Evolutionary conservation across 2,113 vertebrate species (phyloP).

Genomic region (Buteo buteo): DNA sequence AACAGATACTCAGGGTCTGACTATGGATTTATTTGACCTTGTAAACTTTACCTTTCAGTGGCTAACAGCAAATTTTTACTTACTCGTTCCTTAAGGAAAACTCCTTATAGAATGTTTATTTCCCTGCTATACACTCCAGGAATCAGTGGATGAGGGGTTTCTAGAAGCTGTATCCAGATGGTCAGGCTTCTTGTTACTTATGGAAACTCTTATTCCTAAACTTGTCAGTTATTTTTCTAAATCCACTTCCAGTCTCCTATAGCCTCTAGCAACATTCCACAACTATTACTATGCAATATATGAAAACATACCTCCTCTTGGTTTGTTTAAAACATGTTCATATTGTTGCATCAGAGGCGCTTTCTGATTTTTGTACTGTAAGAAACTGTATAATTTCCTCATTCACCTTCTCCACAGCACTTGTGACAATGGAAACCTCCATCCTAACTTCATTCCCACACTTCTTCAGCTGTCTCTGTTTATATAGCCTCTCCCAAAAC

Average conservation of each 20-base stretch:
- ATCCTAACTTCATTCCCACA: not conserved
- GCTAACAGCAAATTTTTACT: not conserved
- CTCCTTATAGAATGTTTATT: not conserved
- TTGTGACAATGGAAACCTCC: not conserved
- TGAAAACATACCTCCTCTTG: not conserved
- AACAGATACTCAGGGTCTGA: not conserved
- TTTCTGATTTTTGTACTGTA: not conserved
- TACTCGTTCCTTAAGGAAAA: not conserved
- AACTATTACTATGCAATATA: not conserved
- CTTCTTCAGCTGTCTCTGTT: not conserved
- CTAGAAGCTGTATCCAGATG: not conserved
- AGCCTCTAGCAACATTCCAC: not conserved
- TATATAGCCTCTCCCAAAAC: not conserved
- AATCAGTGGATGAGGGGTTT: not conserved
- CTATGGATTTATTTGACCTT: not conserved
- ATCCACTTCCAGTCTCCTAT: not conserved
- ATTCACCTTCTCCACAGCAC: not conserved
- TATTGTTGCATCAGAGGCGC: not conserved
- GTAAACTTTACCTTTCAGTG: not conserved
- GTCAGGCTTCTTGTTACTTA: not conserved
- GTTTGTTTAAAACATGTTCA: not conserved
- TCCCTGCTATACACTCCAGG: not conserved
- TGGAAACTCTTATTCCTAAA: not conserved
- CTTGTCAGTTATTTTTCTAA: not conserved
- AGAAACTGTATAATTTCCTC: not conserved